phyloP scores from a whole-genome alignment of 2,888 invertebrate genomes.

The Trypoxylon attenuatum region DNA sequence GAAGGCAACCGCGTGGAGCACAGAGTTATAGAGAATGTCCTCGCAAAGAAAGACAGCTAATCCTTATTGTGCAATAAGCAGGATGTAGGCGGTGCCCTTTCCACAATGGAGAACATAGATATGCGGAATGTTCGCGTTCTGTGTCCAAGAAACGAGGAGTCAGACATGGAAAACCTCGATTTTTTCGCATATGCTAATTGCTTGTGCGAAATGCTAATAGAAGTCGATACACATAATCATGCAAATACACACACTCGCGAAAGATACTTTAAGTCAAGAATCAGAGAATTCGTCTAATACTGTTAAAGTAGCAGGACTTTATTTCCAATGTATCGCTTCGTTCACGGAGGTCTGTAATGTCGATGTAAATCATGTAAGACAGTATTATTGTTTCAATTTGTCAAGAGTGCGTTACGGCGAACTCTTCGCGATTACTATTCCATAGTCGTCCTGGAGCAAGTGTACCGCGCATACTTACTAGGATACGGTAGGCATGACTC shows the following conservation, averaged over 20 bases:
- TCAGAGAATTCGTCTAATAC: no score
- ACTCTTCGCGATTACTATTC: slow-evolving; percentile 5
- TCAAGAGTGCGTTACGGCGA: background rate
- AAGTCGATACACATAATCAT: no score
- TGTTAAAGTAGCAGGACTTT: no score
- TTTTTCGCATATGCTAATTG: no score
- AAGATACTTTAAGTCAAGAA: no score
- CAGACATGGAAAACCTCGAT: no score
- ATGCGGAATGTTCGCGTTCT: background rate
- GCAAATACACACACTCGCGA: no score
- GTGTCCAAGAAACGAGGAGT: no score
- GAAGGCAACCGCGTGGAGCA: background rate
- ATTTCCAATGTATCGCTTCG: no score
- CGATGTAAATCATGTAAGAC: no score
- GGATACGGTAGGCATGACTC: background rate
- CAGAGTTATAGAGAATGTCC: background rate
- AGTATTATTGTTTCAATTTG: background rate
- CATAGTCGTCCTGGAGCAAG: background rate
- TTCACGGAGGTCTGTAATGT: no score
- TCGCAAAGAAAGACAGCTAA: slow-evolving; percentile 5
- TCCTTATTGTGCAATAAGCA: slow-evolving; percentile 10
- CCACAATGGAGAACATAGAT: slow-evolving; percentile 7
- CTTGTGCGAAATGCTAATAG: no score
- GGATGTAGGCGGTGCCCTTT: slow-evolving; percentile 20
- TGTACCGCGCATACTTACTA: background rate